Base-by-base conservation (phyloP, 2,113 vertebrate genomes). In the Prinia subflava region DNA sequence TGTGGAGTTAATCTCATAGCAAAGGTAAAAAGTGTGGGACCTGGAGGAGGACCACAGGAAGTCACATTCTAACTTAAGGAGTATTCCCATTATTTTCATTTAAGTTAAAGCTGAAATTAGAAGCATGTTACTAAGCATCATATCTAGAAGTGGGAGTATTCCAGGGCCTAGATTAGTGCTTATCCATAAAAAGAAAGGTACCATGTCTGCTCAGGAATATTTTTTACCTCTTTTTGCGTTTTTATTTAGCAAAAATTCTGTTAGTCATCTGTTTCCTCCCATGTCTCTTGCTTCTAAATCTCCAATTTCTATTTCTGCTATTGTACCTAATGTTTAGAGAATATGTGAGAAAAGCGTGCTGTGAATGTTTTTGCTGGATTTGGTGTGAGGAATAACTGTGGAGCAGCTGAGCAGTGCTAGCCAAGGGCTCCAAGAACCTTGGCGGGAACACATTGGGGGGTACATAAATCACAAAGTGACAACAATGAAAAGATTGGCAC, bases 271-370 rank as follows among this genome's bases (percentile, higher is more conserved):
- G 35, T 60, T 94, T 80, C 68, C 9, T 41, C n/a, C 3, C 62
- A 76, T 28, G 30, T 27, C 59, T 94, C 65, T 53, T 87, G 69
- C 65, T 67, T 94, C 62, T 73, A 63, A 76, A 76, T 53, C 59
- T 67, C 21, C 18, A 8, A 52, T 80, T 87, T 80, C 55, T 80
- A 39, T 83, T 87, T 77, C 59, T 91, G 87, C 67, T 82, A 3
- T 84, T 75, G 44, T 60, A 79, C 55, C 82, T 89, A 55, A 82
- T 42, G 49, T 47, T 92, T 69, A 87, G 88, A 85, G 20, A 82
- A 91, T 92, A 92, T 53, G 83, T 90, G 90, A 90, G 87, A 93
- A 74, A 39, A 83, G 31, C 3, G 21, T 50, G 87, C 82, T 85
- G 75, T 47, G 75, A 73, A n/a, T 47, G 37, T 65, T 74, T 85